Base-by-base conservation (phyloP, 1,140 invertebrate species). In the Berghia stephanieae region DNA sequence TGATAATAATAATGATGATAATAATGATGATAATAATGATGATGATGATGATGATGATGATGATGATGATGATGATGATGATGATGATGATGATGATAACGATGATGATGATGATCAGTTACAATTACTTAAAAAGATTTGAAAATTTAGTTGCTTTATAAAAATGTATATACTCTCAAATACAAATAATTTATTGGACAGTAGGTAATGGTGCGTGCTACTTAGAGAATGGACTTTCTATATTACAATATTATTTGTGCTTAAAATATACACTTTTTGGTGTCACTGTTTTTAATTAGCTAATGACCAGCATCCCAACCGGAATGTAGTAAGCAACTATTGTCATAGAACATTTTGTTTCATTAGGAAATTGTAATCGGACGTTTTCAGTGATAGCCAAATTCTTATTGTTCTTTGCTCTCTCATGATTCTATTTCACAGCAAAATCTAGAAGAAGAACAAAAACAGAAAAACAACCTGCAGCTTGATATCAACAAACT, bases 111-210 rank as follows among this genome's bases (percentile, higher is more conserved):
- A 40, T 24, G 24, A 52, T 24, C 18, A 52, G n/a, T n/a, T n/a
- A n/a, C n/a, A n/a, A n/a, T n/a, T n/a, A n/a, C n/a, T n/a, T n/a
- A n/a, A n/a, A n/a, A n/a, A n/a, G n/a, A n/a, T n/a, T n/a, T n/a
- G 73, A 24, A 75, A 75, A 10, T 55, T 73, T 27, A 79, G 66
- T 38, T 60, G 75, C 49, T 75, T 80, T 66, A 75, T 85, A 63
- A 81, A 85, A 80, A 24, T 63, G n/a, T 80, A 82, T 74, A 72
- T 83, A 10, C 75, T n/a, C n/a, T n/a, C n/a, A n/a, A n/a, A n/a
- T n/a, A n/a, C n/a, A n/a, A n/a, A n/a, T n/a, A n/a, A n/a, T n/a
- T n/a, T n/a, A n/a, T n/a, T n/a, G n/a, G n/a, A n/a, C n/a, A n/a
- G n/a, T n/a, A n/a, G n/a, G n/a, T n/a, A n/a, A n/a, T n/a, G n/a